Conservation (phyloP, 1,140 invertebrate genomes). For the Helicoverpa armigera region DNA sequence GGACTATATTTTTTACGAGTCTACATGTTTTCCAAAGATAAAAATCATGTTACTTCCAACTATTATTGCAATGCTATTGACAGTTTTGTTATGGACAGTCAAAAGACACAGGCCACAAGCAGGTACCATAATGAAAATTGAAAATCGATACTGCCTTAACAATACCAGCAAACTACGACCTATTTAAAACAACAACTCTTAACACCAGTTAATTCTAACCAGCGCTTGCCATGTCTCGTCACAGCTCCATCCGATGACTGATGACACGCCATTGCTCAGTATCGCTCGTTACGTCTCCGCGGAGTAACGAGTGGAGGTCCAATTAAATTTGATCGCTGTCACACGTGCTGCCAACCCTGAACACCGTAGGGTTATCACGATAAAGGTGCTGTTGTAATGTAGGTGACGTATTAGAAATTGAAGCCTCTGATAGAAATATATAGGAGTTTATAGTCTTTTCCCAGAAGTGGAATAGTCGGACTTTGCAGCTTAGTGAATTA, state of each 20-base stretch:
- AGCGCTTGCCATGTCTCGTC: conserved; percentile 3
- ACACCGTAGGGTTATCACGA: background rate
- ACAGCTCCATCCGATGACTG: background rate
- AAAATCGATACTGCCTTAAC: too few species aligned
- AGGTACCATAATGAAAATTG: too few species aligned
- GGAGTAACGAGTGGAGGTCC: conserved; percentile 24
- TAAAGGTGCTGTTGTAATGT: background rate
- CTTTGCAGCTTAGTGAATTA: too few species aligned
- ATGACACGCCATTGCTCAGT: conserved; percentile 25
- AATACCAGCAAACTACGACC: too few species aligned
- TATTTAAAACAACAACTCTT: background rate
- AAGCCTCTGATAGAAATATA: background rate
- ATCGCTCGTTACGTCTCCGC: conserved; percentile 25
- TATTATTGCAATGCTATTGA: too few species aligned
- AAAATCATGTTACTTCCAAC: too few species aligned
- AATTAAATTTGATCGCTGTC: conserved; percentile 41
- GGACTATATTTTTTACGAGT: too few species aligned
- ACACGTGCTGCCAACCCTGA: conserved; percentile 4
- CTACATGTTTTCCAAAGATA: too few species aligned
- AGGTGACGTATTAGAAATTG: background rate
- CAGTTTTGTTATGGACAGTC: too few species aligned
- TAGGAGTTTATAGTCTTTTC: too few species aligned
- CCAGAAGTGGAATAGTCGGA: too few species aligned
- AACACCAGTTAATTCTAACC: background rate
- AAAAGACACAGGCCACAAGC: too few species aligned